Percentiles rank a stretch among this genome's conserved stretches.
These are phyloP conservation scores for Rhagonycha lutea DNA, from an alignment of 2,888 invertebrate genomes.

Conservation along the genomic window DNA sequence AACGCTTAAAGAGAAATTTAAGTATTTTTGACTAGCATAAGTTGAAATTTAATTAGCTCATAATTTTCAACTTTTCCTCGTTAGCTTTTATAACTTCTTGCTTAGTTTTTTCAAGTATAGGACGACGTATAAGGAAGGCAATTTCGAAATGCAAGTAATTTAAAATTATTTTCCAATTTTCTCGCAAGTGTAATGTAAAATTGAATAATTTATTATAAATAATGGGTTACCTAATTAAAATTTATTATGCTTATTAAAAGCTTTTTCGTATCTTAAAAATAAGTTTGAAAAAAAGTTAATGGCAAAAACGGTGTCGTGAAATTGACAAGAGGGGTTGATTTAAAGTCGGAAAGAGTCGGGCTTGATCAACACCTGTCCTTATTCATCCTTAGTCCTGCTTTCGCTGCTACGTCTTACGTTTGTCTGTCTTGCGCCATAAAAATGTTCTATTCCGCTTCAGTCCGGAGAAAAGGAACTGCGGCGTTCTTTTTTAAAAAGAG, in stretches of 20 bases:
- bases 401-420: slow-evolving; percentile 15
- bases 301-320: neutral
- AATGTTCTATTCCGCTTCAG: slow-evolving; percentile 28
- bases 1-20: neutral
- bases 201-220: neutral
- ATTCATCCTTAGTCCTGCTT: slow-evolving; percentile 10
- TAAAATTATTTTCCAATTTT: neutral
- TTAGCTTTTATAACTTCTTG: neutral
- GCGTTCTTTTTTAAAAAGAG: slow-evolving; percentile 33
- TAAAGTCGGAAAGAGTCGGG: slow-evolving; percentile 10
- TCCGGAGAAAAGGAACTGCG: slow-evolving; percentile 37
- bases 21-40: neutral
- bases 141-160: neutral
- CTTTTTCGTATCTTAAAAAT: neutral
- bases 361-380: slow-evolving; percentile 23
- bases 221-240: neutral
- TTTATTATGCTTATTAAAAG: neutral
- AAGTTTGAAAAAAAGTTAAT: neutral
- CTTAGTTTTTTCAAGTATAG: neutral
- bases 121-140: neutral
- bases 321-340: neutral
- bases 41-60: neutral
- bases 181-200: neutral
- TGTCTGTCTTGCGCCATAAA: slow-evolving; percentile 19
- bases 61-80: neutral